Evolutionary conservation across 2,113 vertebrate genomes (phyloP).

Genomic region (Hemibagrus wyckioides): DNA sequence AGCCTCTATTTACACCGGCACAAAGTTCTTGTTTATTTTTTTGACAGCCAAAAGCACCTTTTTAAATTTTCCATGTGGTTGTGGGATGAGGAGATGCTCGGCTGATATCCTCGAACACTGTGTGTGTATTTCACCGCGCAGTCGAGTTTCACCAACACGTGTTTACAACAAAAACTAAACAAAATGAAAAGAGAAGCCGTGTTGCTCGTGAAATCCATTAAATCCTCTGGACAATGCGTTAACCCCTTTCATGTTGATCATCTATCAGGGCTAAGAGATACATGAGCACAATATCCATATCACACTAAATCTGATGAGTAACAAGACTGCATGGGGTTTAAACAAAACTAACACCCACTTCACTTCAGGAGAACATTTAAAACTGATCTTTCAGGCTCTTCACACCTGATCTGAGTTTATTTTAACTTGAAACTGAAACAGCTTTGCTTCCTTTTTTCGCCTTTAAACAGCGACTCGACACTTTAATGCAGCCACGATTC

Average conservation of each 20-base stretch:
- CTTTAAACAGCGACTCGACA: too few species aligned
- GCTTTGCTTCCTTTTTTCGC: too few species aligned
- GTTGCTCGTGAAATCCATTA: background rate
- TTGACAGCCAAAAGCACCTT: conserved; percentile 8
- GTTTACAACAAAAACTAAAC: background rate
- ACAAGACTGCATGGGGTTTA: background rate
- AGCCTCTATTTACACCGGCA: conserved; percentile 1
- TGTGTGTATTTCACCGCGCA: background rate
- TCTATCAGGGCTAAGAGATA: background rate
- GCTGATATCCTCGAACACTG: background rate
- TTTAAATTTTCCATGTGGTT: background rate
- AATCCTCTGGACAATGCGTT: background rate
- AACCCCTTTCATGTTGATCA: too few species aligned
- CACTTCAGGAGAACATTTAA: background rate
- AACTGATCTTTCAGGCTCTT: background rate
- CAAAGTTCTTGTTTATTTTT: background rate
- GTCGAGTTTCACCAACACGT: background rate
- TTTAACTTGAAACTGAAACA: background rate
- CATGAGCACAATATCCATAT: background rate
- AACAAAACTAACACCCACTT: background rate
- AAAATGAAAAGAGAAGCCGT: background rate
- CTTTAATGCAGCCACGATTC: background rate
- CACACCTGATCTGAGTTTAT: background rate
- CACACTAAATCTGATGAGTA: background rate
- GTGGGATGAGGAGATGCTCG: background rate